Percentiles rank a stretch among this genome's conserved stretches.
Conservation (phyloP, 2,113 vertebrate genomes). For the Corythoichthys intestinalis region DNA sequence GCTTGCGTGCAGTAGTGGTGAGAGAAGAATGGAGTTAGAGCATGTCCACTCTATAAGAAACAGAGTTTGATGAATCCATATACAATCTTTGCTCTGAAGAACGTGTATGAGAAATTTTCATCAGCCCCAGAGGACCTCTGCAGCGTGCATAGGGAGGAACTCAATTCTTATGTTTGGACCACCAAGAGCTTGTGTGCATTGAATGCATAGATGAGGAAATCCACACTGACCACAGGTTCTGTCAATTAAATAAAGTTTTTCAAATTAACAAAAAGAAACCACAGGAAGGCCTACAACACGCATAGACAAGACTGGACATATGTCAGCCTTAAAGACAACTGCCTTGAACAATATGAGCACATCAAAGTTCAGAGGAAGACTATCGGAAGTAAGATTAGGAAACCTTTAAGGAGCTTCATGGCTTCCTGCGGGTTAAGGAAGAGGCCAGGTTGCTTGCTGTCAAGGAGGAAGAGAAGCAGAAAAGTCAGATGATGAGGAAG, state of each 20-base stretch:
- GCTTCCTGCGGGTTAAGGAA: slow-evolving; percentile 1
- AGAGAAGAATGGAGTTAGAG: not conserved
- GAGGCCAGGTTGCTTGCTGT: not conserved
- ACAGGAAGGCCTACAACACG: not conserved
- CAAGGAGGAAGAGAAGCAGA: slow-evolving; percentile 5
- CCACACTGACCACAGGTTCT: no score
- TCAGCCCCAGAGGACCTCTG: not conserved
- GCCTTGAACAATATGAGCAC: not conserved
- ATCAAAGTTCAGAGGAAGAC: not conserved
- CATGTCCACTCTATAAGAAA: not conserved
- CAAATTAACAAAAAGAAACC: not conserved
- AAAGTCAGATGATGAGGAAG: not conserved
- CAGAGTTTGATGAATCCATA: not conserved
- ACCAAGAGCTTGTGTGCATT: not conserved
- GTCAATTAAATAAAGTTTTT: no score
- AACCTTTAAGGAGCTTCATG: not conserved
- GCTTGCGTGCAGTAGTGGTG: not conserved
- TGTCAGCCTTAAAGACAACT: not conserved
- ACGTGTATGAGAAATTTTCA: not conserved
- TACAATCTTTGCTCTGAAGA: not conserved
- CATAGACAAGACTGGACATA: not conserved
- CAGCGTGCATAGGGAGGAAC: not conserved
- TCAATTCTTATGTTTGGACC: not conserved
- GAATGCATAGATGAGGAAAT: not conserved
- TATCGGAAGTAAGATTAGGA: not conserved